Base-by-base conservation (phyloP, 2,888 invertebrate genomes). In the Beris morrisii region DNA sequence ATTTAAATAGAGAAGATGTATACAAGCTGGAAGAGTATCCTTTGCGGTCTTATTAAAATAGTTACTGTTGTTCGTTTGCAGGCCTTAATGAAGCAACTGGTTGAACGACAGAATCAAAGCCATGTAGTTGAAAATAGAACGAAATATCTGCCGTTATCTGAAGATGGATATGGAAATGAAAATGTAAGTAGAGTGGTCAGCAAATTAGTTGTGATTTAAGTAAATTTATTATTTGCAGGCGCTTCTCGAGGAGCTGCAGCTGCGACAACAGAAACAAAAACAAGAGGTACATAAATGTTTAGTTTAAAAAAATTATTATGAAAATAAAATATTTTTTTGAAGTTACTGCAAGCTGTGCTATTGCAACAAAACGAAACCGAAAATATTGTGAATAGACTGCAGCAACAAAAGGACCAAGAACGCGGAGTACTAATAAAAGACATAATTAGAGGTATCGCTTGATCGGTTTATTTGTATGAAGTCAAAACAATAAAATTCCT, bases 371-470 rank as follows among this genome's bases (percentile, higher is more conserved):
- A 82, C 67, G 84, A 86, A 73, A 79, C 90, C 50, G 90, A 90
- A 74, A 80, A 79, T 69, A 86, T 90, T 78, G 84, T 91, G 70
- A 84, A 84, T 67, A 87, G 86, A 80, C 83, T 90, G 66, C 91
- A 91, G 73, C 85, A 84, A 75, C 83, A 83, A 71, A 87, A 84
- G 78, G 90, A 91, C 75, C 74, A 79, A 48, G 88, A 88, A 70
- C 80, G 85, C 69, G 84, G 83, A 73, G 82, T 82, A 72, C 77
- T 89, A 54, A 83, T 88, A 61, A 83, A 84, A 76, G 83, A 85
- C 70, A 83, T 89, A 70, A 84, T 86, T 75, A 80, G 84, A 76
- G 82, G 84, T 84, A 75, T 68, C 3, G 32, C 53, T 22, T 22
- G 9, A 53, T 28, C 9, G 5, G 1, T 54, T 54, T 22, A 7